Base-by-base conservation (phyloP, 2,113 vertebrate species). In the Petrocephalus zakoni region DNA sequence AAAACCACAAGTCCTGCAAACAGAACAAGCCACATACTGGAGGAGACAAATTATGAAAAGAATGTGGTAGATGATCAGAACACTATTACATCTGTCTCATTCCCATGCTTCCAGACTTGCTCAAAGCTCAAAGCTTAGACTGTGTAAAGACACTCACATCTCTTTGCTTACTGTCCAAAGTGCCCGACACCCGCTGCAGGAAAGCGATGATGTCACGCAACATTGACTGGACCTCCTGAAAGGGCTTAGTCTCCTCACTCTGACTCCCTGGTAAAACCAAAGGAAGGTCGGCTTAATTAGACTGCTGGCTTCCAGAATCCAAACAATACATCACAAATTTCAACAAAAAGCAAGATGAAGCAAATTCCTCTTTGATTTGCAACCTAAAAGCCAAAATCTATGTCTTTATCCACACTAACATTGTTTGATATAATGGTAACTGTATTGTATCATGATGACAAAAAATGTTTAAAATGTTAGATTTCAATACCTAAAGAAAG, bases 1-100 rank as follows among this genome's bases (percentile, higher is more conserved):
- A 85, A 83, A 89, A 89, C 89, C 89, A 89, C 49, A 89, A 75
- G 37, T 87, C 86, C 89, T 89, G 68, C 10, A 13, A 87, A 78
- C 86, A n/a, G 86, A 78, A 81, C 1, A 85, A 37, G 46, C 0
- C 37, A 56, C 1, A 72, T 13, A 10, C 2, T 29, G 25, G 25
- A n/a, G 47, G 19, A 75, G 42, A 25, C 46, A 15, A 58, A 85
- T 25, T 47, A 84, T 86, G 8, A 42, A 86, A 2, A 37, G 37
- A 61, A 68, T 42, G 1, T 46, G 19, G 22, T 29, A 87, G 55
- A 37, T 87, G 37, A 25, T 64, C 56, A 56, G 17, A 42, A 21
- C 72, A 78, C 5, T 68, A 78, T 19, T 2, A 75, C 68, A 15
- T 42, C 34, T 42, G 72, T 19, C 72, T 78, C 72, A 78, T 78